These are phyloP conservation scores for Tenthredo scrophulariae DNA, from an alignment of 2,888 invertebrate genomes.

Conservation along the genomic window DNA sequence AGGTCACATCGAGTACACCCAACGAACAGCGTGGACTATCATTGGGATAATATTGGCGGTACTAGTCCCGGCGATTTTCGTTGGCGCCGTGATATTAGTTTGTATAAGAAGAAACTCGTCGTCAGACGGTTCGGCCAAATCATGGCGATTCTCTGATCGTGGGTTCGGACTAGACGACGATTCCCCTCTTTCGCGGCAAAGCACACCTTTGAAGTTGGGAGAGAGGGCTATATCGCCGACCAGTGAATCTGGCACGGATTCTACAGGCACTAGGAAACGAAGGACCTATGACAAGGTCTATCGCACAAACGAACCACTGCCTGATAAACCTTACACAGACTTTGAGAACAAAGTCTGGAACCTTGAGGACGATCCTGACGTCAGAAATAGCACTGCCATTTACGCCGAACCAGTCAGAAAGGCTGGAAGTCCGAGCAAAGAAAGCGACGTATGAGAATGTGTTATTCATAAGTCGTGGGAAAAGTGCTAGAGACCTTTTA, in stretches of 20 bases:
- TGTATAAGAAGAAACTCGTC: constrained; percentile 64
- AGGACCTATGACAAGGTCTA: constrained; percentile 90
- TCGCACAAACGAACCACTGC: constrained; percentile 90
- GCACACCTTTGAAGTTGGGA: constrained; percentile 74
- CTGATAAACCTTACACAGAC: constrained; percentile 86
- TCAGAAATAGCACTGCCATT: constrained; percentile 65
- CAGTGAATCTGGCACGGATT: constrained; percentile 80
- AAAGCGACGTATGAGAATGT: constrained; percentile 70
- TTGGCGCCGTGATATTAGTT: constrained; percentile 65
- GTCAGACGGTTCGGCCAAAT: constrained; percentile 65
- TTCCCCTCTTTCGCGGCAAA: constrained; percentile 59
- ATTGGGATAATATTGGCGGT: constrained; percentile 87
- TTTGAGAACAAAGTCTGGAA: constrained; percentile 92
- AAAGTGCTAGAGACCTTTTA: not conserved
- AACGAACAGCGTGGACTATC: constrained; percentile 87
- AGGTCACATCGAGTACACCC: constrained; percentile 82
- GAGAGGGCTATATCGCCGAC: constrained; percentile 81
- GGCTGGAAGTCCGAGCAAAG: constrained; percentile 71
- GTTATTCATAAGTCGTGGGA: not conserved
- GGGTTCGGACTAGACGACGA: constrained; percentile 67
- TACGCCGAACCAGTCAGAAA: constrained; percentile 64
- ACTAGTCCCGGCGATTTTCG: constrained; percentile 81
- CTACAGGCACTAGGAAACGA: constrained; percentile 82
- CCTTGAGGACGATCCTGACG: constrained; percentile 81
- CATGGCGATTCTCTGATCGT: constrained; percentile 73